Base-by-base conservation (phyloP, 2,797 vertebrate genomes). In the Semotilus atromaculatus region DNA sequence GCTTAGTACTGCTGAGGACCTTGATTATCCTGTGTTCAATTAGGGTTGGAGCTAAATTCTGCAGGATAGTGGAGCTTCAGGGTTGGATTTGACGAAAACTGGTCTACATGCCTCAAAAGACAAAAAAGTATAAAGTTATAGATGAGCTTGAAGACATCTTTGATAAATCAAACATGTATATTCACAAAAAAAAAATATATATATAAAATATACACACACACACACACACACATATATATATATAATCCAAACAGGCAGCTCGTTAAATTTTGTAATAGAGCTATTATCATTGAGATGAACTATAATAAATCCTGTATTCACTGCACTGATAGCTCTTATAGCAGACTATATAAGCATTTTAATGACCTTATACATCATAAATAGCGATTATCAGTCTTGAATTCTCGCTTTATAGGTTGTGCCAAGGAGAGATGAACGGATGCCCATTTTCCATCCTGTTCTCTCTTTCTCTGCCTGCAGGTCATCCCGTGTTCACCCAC, bases 401-500 rank as follows among this genome's bases (percentile, higher is more conserved):
- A 21, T 31, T 29, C 38, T 45, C 9, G 1, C 55, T 79, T 62
- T 79, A 62, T 53, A 45, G 75, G n/a, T 75, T 73, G 55, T 40
- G 64, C 10, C 45, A 66, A 64, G 62, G 18, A 81, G 43, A 82
- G 31, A 74, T 18, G 43, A 81, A 89, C 88, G 87, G 82, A 91
- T 88, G 89, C 89, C 90, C 88, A 88, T 92, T 90, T 58, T 71
- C 53, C 7, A 29, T 40, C 38, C 51, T 23, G 36, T 21, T 78
- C 92, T 90, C 88, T 92, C 53, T 62, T 67, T 91, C 92, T 92
- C 93, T 90, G 90, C 92, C 91, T 92, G 88, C 89, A 92, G 91
- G 90, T 92, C 92, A 90, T 89, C 82, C 89, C 88, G 71, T 85
- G 90, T 71, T 90, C 86, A 78, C 88, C 86, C 86, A 88, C 90